phyloP scores from a whole-genome alignment of 2,888 invertebrate genomes.

The Dasysyrphus albostriatus region DNA sequence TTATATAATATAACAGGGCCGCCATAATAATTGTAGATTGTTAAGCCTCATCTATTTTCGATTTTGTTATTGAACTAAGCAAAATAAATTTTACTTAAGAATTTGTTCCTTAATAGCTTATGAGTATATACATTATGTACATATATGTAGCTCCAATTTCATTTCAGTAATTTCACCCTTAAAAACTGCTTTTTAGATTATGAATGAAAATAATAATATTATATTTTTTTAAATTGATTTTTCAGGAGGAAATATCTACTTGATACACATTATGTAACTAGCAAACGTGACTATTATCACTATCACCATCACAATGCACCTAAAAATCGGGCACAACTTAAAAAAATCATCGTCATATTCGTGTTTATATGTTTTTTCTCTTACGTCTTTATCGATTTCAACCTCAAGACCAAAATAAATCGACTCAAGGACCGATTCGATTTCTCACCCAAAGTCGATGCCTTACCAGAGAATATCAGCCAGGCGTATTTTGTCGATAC shows the following conservation, averaged over 20 bases:
- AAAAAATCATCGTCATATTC: constrained; percentile 80
- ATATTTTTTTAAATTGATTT: not conserved
- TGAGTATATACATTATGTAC: too few species aligned
- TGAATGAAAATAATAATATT: not conserved
- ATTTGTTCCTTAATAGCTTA: too few species aligned
- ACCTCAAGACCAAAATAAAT: constrained; percentile 81
- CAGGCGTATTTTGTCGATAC: constrained; percentile 83
- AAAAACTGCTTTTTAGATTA: too few species aligned
- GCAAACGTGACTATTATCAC: constrained; percentile 82
- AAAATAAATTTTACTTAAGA: too few species aligned
- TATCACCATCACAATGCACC: constrained; percentile 81
- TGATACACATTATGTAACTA: constrained; percentile 82
- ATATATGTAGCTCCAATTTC: too few species aligned
- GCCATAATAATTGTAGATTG: too few species aligned
- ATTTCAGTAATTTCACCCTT: too few species aligned
- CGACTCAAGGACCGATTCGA: constrained; percentile 81
- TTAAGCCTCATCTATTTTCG: too few species aligned
- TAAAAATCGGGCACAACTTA: constrained; percentile 80
- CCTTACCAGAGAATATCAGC: constrained; percentile 78
- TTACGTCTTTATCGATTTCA: constrained; percentile 82
- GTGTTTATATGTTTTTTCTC: constrained; percentile 81
- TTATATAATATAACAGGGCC: too few species aligned
- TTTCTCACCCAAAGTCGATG: constrained; percentile 81
- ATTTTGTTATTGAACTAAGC: too few species aligned
- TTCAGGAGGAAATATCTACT: constrained; percentile 78